Base-by-base conservation (phyloP, 2,113 vertebrate species). In the Natator depressus region DNA sequence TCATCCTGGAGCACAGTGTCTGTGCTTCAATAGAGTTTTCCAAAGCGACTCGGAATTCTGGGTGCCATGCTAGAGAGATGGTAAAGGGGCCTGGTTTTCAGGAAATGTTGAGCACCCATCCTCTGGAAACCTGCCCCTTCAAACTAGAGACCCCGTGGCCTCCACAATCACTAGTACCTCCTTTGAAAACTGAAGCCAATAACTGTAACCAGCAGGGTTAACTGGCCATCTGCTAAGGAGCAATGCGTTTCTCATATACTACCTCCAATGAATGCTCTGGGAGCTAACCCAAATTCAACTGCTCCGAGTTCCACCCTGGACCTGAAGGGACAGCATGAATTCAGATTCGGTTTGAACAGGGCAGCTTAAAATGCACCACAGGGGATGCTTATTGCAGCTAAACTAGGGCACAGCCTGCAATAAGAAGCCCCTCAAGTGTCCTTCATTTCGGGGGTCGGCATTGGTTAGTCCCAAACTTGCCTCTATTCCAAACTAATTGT, bases 271-370 rank as follows among this genome's bases (percentile, higher is more conserved):
- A 46, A 13, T 5, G 10, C 72, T 17, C 65, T 72, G 19, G n/a
- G 17, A 72, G 20, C 17, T 22, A 0, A 1, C 78, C 0, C 13
- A 31, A 62, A 27, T 89, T 84, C 85, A 25, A 82, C 49, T 72
- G 46, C 94, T 83, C 85, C 0, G 2, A n/a, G n/a, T 90, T 94
- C 88, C 91, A 91, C 94, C 94, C 84, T 78, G 85, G 90, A 91
- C 16, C 47, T 0, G 0, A 57, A 0, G 4, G 87, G 50, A 78
- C 0, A 0, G 47, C 1, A 55, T 0, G 0, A 82, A 69, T 22
- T 31, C 76, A 80, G 84, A 86, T 54, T 24, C 0, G 17, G 38
- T 29, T 80, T 49, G 84, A 89, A 85, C 79, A 57, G 46, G 38
- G 69, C 59, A 86, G n/a, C 51, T 65, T 31, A 0, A 79, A 24